phyloP scores from a whole-genome alignment of 2,113 vertebrate species.

The Pterophyllum scalare region DNA sequence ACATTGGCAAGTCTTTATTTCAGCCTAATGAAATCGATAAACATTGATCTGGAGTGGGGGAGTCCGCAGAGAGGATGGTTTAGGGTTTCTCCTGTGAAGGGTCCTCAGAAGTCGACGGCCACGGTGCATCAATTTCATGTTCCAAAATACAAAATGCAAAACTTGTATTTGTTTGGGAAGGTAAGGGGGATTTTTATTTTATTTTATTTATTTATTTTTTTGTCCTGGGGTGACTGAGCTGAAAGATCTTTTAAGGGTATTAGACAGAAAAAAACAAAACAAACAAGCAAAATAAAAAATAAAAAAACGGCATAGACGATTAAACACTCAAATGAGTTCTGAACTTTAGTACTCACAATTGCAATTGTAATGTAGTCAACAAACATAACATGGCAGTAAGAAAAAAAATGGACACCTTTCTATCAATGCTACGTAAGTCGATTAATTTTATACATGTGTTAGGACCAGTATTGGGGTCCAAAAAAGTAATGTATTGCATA shows the following conservation, averaged over 20 bases:
- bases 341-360: neutral
- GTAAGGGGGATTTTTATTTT: neutral
- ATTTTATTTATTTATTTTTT: neutral
- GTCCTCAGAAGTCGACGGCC: neutral
- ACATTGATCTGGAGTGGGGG: constrained; percentile 40
- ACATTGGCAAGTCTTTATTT: constrained; percentile 44
- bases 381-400: too few relatives aligned
- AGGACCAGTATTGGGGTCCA: neutral
- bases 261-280: neutral
- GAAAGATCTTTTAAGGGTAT: neutral
- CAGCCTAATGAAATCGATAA: constrained; percentile 69
- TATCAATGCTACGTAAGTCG: neutral
- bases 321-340: too few relatives aligned
- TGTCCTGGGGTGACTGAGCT: neutral
- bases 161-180: neutral
- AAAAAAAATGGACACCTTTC: neutral
- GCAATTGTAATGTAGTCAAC: accelerated
- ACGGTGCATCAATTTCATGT: neutral
- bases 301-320: accelerated
- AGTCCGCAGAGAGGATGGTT: constrained; percentile 22
- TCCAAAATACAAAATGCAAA: neutral
- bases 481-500: too few relatives aligned
- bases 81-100: constrained; percentile 42
- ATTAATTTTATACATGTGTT: accelerated
- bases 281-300: neutral